A percentile compares a stretch with the other conserved stretches of the same genome.
Conservation (phyloP, 1,140 invertebrate genomes). For the Gryllus bimaculatus region DNA sequence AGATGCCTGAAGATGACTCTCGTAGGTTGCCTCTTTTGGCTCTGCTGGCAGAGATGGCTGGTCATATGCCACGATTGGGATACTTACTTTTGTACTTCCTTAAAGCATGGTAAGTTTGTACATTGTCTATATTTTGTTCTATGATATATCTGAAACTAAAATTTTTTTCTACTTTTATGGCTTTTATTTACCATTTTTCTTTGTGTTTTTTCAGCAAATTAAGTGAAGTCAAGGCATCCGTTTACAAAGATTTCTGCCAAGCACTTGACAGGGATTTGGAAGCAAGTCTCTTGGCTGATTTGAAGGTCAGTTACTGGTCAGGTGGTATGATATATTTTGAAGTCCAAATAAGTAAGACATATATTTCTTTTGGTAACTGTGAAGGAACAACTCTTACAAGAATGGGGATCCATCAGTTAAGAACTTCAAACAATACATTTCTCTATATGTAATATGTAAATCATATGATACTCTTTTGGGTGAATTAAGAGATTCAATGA, state of each 20-base stretch:
- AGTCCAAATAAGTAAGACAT: background rate
- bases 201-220: slow-evolving; percentile 36
- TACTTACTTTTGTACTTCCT: slow-evolving; percentile 81
- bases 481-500: too few relatives aligned
- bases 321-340: background rate
- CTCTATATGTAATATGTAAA: too few relatives aligned
- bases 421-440: too few relatives aligned
- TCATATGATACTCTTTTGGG: too few relatives aligned
- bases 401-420: too few relatives aligned
- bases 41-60: slow-evolving; percentile 65
- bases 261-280: slow-evolving; percentile 68
- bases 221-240: slow-evolving; percentile 66
- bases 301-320: slow-evolving; percentile 44
- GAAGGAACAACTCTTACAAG: too few relatives aligned
- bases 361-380: too few relatives aligned
- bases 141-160: background rate
- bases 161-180: background rate
- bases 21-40: slow-evolving; percentile 61
- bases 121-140: background rate
- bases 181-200: slow-evolving; percentile 1
- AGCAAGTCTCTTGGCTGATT: slow-evolving; percentile 63
- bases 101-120: slow-evolving; percentile 50
- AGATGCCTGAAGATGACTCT: slow-evolving; percentile 62
- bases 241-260: slow-evolving; percentile 81
- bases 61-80: slow-evolving; percentile 60